Percentiles rank a stretch among this genome's conserved stretches.
phyloP scores from a whole-genome alignment of 2,888 invertebrate genomes.

The Aproaerema taeniolella region DNA sequence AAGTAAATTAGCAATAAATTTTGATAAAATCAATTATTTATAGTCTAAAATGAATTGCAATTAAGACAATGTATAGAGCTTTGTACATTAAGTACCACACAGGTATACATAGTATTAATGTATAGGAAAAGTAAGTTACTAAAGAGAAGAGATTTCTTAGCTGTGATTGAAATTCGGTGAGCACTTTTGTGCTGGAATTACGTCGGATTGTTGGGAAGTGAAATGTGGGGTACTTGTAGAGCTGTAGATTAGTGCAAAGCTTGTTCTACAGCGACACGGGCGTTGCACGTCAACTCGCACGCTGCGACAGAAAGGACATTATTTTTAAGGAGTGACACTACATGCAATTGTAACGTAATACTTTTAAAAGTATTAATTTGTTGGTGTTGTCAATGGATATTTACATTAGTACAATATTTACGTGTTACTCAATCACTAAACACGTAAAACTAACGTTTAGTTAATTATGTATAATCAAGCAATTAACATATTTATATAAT shows the following conservation, averaged over 20 bases:
- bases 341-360: slow-evolving; percentile 46
- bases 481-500: slow-evolving; percentile 37
- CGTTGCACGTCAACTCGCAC: neutral
- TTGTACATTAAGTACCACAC: slow-evolving; percentile 72
- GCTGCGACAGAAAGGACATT: slow-evolving; percentile 17
- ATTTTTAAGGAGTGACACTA: slow-evolving; percentile 20
- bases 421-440: slow-evolving; percentile 12
- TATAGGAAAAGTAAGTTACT: slow-evolving; percentile 50
- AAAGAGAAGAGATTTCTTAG: slow-evolving; percentile 71
- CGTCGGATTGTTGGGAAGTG: slow-evolving; percentile 38
- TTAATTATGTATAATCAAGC: slow-evolving; percentile 49
- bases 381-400: slow-evolving; percentile 58
- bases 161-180: slow-evolving; percentile 66
- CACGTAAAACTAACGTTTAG: slow-evolving; percentile 26
- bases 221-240: slow-evolving; percentile 10
- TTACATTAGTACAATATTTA: slow-evolving; percentile 62
- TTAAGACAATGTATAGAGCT: slow-evolving; percentile 77
- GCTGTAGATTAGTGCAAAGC: slow-evolving; percentile 21
- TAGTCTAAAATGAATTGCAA: slow-evolving; percentile 66
- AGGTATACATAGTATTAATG: slow-evolving; percentile 66
- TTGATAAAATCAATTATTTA: slow-evolving; percentile 77
- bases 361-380: slow-evolving; percentile 44
- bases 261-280: slow-evolving; percentile 5
- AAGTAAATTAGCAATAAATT: slow-evolving; percentile 66
- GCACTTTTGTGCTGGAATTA: slow-evolving; percentile 69